Conservation (phyloP, 2,113 vertebrate genomes). For the Indri indri region DNA sequence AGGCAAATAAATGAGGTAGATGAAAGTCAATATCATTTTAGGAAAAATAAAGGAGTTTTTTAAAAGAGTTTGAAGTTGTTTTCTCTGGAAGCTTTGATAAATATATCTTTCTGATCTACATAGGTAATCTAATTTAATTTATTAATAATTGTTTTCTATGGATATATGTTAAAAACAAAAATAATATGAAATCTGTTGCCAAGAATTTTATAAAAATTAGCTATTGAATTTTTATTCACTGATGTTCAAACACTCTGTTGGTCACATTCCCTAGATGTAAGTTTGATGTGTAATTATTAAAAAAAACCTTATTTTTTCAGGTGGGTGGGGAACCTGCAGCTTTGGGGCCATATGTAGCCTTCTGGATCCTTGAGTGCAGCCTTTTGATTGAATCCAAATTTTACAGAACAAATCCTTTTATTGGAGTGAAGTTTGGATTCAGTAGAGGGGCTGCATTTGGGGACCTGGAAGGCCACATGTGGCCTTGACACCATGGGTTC, state of each 20-base stretch:
- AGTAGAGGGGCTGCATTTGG: too few species aligned
- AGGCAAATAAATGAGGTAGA: neutral
- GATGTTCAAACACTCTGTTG: neutral
- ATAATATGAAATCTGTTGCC: neutral
- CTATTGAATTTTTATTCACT: neutral
- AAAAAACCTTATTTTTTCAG: neutral
- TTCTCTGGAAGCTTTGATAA: neutral
- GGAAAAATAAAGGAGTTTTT: neutral
- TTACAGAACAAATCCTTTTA: too few species aligned
- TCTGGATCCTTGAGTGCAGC: too few species aligned
- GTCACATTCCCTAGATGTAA: neutral
- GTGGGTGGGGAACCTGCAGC: neutral
- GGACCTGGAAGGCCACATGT: too few species aligned
- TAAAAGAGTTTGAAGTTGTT: neutral
- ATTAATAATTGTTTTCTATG: neutral
- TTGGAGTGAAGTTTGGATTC: too few species aligned
- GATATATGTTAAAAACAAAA: neutral
- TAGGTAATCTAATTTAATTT: neutral
- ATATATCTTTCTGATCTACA: neutral
- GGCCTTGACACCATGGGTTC: too few species aligned
- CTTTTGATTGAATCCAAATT: too few species aligned
- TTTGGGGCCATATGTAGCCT: too few species aligned
- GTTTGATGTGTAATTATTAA: neutral
- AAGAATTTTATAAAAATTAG: neutral
- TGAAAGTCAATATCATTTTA: neutral